Conservation (phyloP, 2,113 vertebrate genomes). For the Myotis yumanensis region DNA sequence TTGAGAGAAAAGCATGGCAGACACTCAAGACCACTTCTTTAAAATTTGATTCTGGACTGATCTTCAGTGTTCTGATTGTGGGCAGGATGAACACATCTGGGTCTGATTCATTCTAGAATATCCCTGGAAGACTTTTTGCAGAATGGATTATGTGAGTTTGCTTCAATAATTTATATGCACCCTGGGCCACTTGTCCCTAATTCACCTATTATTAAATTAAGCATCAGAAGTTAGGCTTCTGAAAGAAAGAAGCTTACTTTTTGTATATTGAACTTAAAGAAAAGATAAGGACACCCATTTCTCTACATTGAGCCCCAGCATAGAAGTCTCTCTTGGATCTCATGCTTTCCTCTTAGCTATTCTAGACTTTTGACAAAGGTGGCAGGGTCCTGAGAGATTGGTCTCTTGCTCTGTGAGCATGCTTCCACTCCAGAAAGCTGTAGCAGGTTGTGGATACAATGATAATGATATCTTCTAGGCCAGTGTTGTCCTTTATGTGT, state of each 20-base stretch:
- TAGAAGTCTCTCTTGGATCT: neutral
- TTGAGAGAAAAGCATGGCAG: neutral
- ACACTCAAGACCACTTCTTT: neutral
- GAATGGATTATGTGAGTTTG: neutral
- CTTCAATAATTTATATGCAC: neutral
- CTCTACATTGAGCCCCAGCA: neutral
- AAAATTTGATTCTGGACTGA: neutral
- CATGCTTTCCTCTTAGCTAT: neutral
- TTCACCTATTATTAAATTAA: conserved; percentile 9
- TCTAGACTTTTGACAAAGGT: neutral
- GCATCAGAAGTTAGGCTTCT: neutral
- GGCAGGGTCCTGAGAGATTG: neutral
- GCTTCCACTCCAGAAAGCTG: neutral
- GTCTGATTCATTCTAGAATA: neutral
- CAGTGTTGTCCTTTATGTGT: neutral
- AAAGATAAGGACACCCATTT: neutral
- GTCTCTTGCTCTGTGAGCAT: neutral
- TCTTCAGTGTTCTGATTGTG: neutral
- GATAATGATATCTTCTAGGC: neutral
- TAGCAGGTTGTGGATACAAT: neutral
- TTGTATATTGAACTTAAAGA: neutral
- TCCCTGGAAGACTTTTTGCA: neutral
- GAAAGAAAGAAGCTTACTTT: neutral
- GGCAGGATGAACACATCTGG: neutral
- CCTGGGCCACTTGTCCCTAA: neutral